Conservation (phyloP, 2,888 invertebrate genomes). For the Meteorus cinctellus region DNA sequence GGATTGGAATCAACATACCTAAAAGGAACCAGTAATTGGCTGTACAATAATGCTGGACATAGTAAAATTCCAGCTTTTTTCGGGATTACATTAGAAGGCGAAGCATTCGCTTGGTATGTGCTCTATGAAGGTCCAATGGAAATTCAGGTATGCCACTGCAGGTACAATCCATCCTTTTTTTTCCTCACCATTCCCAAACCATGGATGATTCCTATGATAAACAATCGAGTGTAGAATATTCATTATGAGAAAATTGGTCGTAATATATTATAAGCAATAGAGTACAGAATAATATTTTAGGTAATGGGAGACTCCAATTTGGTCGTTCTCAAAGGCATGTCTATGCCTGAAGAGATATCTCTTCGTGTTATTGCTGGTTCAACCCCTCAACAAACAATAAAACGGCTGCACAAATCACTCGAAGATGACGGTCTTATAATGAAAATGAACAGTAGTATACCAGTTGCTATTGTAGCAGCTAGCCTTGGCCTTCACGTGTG, state of each 20-base stretch:
- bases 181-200: too few species aligned
- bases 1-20: slow-evolving; percentile 77
- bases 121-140: slow-evolving; percentile 54
- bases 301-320: slow-evolving; percentile 57
- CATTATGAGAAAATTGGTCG: too few species aligned
- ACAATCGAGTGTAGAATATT: background rate
- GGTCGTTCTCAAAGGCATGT: slow-evolving; percentile 55
- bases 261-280: background rate
- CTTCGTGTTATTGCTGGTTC: slow-evolving; percentile 54
- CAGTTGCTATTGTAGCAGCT: background rate
- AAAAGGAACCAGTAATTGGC: slow-evolving; percentile 56
- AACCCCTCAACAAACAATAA: slow-evolving; percentile 49
- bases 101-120: slow-evolving; percentile 49
- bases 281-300: slow-evolving; percentile 38
- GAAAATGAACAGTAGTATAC: background rate
- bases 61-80: slow-evolving; percentile 52
- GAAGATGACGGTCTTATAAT: background rate
- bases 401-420: slow-evolving; percentile 45
- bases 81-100: slow-evolving; percentile 49
- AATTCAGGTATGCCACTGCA: slow-evolving; percentile 47
- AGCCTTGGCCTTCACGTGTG: slow-evolving; percentile 56
- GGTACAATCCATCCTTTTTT: too few species aligned
- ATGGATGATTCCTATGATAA: background rate
- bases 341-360: slow-evolving; percentile 51
- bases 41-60: slow-evolving; percentile 56